Evolutionary conservation across 2,888 invertebrate genomes (phyloP), one percentile per base, ranked within the genome.

Genomic region (Xestia ashworthii): DNA sequence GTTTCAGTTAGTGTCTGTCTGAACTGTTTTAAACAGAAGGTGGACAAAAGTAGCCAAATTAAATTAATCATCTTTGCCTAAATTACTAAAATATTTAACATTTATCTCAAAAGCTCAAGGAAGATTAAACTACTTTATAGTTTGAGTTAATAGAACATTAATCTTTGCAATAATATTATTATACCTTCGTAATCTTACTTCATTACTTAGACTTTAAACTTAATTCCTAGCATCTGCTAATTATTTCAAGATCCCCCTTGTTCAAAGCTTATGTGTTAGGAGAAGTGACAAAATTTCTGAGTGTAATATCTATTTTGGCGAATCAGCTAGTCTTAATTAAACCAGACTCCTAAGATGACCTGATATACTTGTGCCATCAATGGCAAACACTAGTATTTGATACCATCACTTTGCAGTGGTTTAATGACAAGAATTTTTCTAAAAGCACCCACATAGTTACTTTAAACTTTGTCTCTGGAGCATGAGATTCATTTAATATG

Each of bases 311-410:
- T 32, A 32, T 53, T 53, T 62, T 48, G 16, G 8, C 5, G 0
- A 78, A 22, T 50, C 65, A 48, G 11, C 5, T 53, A 9, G 46
- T 41, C n/a, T 58, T 71, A 8, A 60, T 60, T 53, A 81, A 60
- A 38, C 0, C 14, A 48, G 11, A 0, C 0, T 19, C 14, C 14
- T 19, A 3, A 22, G 9, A 14, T 38, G n/a, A 8, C 14, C 16
- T 53, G 1, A 22, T 73, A 50, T 32, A 19, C 22, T 44, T 70
- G 53, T 11, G 14, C 22, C 55, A 32, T 32, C 32, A 32, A 32
- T 16, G 11, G 19, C n/a, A n/a, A 32, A 32, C 32, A 32, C 32
- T 32, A 32, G 32, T 32, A 32, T 32, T 53, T 53, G 8, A 11
- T 1, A 53, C 6, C 41, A 53, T 3, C 41, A 46, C 5, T n/a